Conservation (phyloP, 2,888 invertebrate genomes). For the Polyommatus icarus region DNA sequence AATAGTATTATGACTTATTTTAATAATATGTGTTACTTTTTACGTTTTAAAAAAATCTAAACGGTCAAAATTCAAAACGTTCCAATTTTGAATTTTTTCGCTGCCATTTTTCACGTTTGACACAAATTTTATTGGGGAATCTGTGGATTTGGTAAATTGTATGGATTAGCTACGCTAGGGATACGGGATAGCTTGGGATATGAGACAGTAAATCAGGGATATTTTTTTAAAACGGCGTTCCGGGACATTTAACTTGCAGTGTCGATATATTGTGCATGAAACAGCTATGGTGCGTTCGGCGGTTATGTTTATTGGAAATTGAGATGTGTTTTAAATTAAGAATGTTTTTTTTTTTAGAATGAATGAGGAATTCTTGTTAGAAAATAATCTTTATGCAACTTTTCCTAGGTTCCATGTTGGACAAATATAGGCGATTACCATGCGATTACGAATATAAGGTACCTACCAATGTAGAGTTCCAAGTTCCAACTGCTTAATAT, state of each 20-base stretch:
- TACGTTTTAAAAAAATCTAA: not conserved
- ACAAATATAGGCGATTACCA: too few relatives aligned
- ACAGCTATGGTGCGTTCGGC: constrained; percentile 46
- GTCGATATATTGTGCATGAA: constrained; percentile 69
- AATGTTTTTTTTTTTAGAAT: not conserved
- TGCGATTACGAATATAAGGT: too few relatives aligned
- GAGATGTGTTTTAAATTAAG: constrained; percentile 16
- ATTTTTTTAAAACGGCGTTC: constrained; percentile 71
- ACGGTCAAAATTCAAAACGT: not conserved
- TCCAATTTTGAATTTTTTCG: constrained; percentile 19
- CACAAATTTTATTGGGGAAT: constrained; percentile 46
- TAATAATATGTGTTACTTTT: too few relatives aligned
- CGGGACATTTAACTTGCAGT: constrained; percentile 66
- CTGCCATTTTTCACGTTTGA: constrained; percentile 34
- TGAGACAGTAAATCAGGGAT: constrained; percentile 61
- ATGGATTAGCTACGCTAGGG: constrained; percentile 54
- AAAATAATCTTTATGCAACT: too few relatives aligned
- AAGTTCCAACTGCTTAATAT: too few relatives aligned
- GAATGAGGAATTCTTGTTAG: too few relatives aligned
- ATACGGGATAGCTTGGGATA: constrained; percentile 52
- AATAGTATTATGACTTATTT: too few relatives aligned
- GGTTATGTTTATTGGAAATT: constrained; percentile 13
- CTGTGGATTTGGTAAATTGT: constrained; percentile 48
- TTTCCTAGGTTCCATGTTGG: too few relatives aligned
- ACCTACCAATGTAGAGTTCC: too few relatives aligned